Evolutionary conservation across 2,113 vertebrate species (phyloP), one percentile per base, ranked within the genome.

Genomic region (Eulacestoma nigropectus): DNA sequence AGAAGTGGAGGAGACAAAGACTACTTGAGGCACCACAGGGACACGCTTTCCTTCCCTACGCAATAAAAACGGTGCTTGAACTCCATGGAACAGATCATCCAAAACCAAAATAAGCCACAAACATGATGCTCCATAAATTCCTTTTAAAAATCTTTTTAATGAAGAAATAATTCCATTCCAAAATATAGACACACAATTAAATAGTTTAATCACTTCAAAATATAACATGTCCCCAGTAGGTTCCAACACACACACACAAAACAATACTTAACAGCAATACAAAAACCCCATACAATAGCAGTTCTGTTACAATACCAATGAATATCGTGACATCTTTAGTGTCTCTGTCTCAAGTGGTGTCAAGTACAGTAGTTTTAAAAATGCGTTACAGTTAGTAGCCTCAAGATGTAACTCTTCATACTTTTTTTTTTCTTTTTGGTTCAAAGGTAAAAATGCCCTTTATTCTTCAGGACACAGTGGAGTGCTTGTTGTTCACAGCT

Each of bases 161-260:
- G 98, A 98, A 98, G 98, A 98, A 98, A 98, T 98, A 98, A 98
- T 98, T 98, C 96, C 98, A 98, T 98, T 98, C 98, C 98, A 98
- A 98, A 98, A 98, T 98, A 98, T 98, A 98, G 98, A 98, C 98
- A 98, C 98, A 98, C 98, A 98, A 98, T 98, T 98, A 98, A 98
- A 98, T 98, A 98, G 98, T 98, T 98, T 98, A 98, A 98, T 98
- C 98, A 98, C 98, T 98, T 98, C 98, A 98, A 98, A 98, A 98
- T 98, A 98, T 98, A 98, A 98, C 98, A 98, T 98, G 98, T 98
- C 97, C 98, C 98, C 98, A 98, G 97, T 98, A 98, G 97, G 98
- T 98, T 98, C 97, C 97, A 98, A 98, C 97, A 97, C 96, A 96
- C 97, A 98, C 97, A 98, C 96, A 98, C 88, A 90, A 96, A 98